Base-by-base conservation (phyloP, 2,113 vertebrate genomes). In the Geothlypis trichas region DNA sequence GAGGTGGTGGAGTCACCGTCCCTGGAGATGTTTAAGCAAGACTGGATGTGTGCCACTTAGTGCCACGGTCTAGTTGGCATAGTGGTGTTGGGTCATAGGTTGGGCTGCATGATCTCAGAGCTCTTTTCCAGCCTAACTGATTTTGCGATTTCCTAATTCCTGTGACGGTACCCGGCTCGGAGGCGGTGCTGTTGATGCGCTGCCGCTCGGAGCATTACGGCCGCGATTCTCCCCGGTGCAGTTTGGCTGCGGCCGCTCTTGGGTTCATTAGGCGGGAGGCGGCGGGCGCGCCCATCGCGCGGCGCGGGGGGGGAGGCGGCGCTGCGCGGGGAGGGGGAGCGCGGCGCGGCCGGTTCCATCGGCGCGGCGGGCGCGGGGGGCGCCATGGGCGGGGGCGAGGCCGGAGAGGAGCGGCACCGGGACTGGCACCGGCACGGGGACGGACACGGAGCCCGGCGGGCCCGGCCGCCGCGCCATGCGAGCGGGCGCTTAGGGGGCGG, bases 381-480 rank as follows among this genome's bases (percentile, higher is more conserved):
- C 41, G 69, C 89, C 74, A 84, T 84, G 93, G 93, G 93, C 93
- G 93, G 93, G 93, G 92, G 87, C 90, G 87, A 93, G 75, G 69
- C 91, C 75, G 87, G 87, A 85, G 73, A 89, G 82, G 74, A 85
- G 84, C 77, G 52, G 52, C 52, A 54, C 52, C 52, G 52, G 52
- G 28, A 54, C 52, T 30, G 28, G 52, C 52, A 30, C 52, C 28
- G 52, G 51, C 51, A 52, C 52, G 27, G 52, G 52, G 27, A 54
- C 52, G 52, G 52, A 54, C 28, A 54, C 52, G 52, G 52, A 54
- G 52, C 52, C 52, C 52, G 52, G 52, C 52, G 52, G 52, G 52
- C 52, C 28, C 52, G 28, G 52, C 52, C 52, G 52, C 52, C 52
- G 28, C 52, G 52, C 52, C 52, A 54, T 54, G 52, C 52, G 52